phyloP scores from a whole-genome alignment of 2,113 vertebrate genomes.

The Hiodon tergisus region DNA sequence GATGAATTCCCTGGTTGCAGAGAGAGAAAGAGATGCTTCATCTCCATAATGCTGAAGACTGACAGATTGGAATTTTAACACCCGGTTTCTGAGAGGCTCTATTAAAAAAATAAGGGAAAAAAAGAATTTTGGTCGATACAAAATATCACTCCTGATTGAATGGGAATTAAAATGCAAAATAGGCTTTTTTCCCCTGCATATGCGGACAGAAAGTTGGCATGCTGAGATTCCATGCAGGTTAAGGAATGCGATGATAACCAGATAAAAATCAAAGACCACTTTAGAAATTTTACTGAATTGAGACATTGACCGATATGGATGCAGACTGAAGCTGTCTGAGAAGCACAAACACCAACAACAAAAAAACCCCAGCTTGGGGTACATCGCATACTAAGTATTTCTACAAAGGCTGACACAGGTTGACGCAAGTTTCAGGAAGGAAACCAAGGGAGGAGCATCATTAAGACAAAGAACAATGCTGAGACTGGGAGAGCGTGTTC shows the following conservation, averaged over 20 bases:
- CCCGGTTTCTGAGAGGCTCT: neutral
- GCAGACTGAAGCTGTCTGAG: too few relatives aligned
- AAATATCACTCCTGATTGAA: conserved; percentile 5
- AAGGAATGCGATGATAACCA: neutral
- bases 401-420: too few relatives aligned
- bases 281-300: neutral
- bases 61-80: neutral
- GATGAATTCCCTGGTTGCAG: neutral
- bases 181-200: neutral
- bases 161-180: conserved; percentile 18
- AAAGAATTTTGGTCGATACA: conserved; percentile 14
- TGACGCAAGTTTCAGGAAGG: too few relatives aligned
- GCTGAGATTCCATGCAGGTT: neutral
- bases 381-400: too few relatives aligned
- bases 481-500: too few relatives aligned
- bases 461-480: too few relatives aligned
- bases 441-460: too few relatives aligned
- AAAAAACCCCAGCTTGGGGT: too few relatives aligned
- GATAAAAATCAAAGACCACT: conserved; percentile 15
- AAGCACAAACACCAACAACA: too few relatives aligned
- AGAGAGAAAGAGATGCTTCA: neutral
- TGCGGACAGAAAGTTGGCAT: conserved; percentile 4
- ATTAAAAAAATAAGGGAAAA: neutral
- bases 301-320: too few relatives aligned
- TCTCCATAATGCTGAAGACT: neutral